Percentiles rank a stretch among this genome's conserved stretches.
These are phyloP conservation scores for Ianthella basta DNA, from an alignment of 37 sponge, comb jelly and placozoan species.

Conservation along the genomic window DNA sequence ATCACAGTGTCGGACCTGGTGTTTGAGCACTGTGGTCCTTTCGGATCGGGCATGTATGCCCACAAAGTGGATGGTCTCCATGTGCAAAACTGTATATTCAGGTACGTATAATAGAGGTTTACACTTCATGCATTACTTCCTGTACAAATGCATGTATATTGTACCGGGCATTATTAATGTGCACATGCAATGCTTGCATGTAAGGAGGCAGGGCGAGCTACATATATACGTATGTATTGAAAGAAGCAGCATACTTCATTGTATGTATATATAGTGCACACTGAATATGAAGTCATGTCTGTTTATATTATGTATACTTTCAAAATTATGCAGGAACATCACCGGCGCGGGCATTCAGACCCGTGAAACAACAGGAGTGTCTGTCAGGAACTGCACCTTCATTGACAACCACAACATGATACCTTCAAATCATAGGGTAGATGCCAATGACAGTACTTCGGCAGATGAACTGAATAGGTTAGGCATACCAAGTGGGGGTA, in stretches of 20 bases:
- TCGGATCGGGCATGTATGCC: slow-evolving; percentile 61
- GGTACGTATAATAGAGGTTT: too few relatives aligned
- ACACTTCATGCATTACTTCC: too few relatives aligned
- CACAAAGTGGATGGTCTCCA: slow-evolving; percentile 17
- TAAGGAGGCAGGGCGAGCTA: too few relatives aligned
- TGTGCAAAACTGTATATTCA: slow-evolving; percentile 52
- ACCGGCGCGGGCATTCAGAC: slow-evolving; percentile 55
- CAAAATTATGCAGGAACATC: slow-evolving; percentile 1
- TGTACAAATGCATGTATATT: too few relatives aligned
- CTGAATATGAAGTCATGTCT: too few relatives aligned
- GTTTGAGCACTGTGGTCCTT: slow-evolving; percentile 67
- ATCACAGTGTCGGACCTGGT: slow-evolving; percentile 42
- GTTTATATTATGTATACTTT: too few relatives aligned
- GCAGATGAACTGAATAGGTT: background rate
- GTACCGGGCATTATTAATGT: too few relatives aligned
- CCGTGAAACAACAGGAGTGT: background rate
- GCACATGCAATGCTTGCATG: too few relatives aligned
- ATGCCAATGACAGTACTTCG: background rate
- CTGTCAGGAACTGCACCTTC: slow-evolving; percentile 50
- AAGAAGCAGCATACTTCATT: too few relatives aligned
- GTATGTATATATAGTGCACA: too few relatives aligned
- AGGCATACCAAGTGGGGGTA: background rate
- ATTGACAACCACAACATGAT: background rate
- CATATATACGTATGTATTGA: too few relatives aligned
- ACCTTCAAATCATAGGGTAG: background rate